phyloP scores from a whole-genome alignment of 2,888 invertebrate species.

The Leptinotarsa juncta region DNA sequence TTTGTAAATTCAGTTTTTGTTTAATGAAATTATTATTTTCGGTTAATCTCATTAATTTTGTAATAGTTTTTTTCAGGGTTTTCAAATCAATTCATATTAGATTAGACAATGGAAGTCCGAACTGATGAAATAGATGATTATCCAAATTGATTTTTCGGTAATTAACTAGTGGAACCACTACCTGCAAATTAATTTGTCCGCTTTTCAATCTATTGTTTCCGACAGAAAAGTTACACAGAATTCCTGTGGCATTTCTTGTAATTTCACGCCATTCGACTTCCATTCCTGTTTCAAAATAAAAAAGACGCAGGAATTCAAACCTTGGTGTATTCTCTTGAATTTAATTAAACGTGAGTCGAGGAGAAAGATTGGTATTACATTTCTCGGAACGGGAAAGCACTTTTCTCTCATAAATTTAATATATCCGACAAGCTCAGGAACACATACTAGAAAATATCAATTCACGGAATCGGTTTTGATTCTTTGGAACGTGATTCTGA shows the following conservation, averaged over 20 bases:
- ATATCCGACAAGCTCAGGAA: slow-evolving; percentile 1
- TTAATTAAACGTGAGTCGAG: slow-evolving; percentile 9
- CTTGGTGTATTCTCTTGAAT: slow-evolving; percentile 16
- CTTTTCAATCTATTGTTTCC: too few relatives aligned
- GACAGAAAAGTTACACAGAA: not conserved
- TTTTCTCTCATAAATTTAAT: slow-evolving; percentile 7
- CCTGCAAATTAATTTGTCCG: too few relatives aligned
- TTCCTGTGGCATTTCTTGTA: slow-evolving; percentile 16
- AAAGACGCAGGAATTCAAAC: not conserved
- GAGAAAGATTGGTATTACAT: not conserved
- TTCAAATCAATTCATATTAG: too few relatives aligned
- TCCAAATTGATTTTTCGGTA: too few relatives aligned
- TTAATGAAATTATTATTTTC: too few relatives aligned
- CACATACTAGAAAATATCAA: slow-evolving; percentile 8
- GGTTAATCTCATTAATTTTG: too few relatives aligned
- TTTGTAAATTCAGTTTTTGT: too few relatives aligned
- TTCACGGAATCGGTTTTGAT: not conserved
- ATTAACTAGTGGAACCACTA: too few relatives aligned
- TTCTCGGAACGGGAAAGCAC: not conserved
- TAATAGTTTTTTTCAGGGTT: too few relatives aligned
- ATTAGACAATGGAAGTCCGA: too few relatives aligned
- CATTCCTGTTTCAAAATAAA: not conserved
- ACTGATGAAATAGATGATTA: too few relatives aligned
- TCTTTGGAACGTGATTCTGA: slow-evolving; percentile 1
- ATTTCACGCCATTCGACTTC: slow-evolving; percentile 10